phyloP scores from a whole-genome alignment of 2,113 vertebrate genomes.

The Pyxicephalus adspersus region DNA sequence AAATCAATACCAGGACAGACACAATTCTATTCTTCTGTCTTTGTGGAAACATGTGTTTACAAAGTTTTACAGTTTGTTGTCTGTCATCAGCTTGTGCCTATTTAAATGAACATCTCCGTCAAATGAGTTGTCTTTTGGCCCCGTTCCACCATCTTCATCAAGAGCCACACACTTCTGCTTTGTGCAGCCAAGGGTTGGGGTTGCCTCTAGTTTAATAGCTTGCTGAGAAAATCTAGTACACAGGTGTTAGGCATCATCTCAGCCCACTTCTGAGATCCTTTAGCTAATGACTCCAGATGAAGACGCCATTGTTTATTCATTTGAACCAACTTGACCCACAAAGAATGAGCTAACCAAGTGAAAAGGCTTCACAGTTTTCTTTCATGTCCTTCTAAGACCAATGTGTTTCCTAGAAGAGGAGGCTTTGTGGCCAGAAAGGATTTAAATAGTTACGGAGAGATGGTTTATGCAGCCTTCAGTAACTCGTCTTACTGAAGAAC shows the following conservation, averaged over 20 bases:
- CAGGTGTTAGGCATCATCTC: constrained; percentile 49
- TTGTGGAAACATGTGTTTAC: neutral
- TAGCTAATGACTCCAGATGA: constrained; percentile 52
- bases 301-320: constrained; percentile 46
- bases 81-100: neutral
- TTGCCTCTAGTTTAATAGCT: constrained; percentile 46
- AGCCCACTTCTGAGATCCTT: constrained; percentile 46
- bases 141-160: constrained; percentile 17
- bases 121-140: constrained; percentile 10
- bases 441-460: neutral
- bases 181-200: constrained; percentile 10
- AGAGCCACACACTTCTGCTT: constrained; percentile 3
- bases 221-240: constrained; percentile 41
- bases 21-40: no score
- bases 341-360: constrained; percentile 23
- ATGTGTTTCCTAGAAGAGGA: neutral
- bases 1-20: no score
- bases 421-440: neutral
- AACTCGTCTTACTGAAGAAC: neutral
- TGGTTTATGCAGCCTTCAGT: no score
- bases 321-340: constrained; percentile 47
- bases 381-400: neutral
- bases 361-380: constrained; percentile 12
- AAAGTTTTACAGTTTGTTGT: neutral
- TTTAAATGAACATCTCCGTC: neutral